Evolutionary conservation across 35 echinoderm and acorn worm genomes (phyloP).

Genomic region (Apostichopus parvimensis): DNA sequence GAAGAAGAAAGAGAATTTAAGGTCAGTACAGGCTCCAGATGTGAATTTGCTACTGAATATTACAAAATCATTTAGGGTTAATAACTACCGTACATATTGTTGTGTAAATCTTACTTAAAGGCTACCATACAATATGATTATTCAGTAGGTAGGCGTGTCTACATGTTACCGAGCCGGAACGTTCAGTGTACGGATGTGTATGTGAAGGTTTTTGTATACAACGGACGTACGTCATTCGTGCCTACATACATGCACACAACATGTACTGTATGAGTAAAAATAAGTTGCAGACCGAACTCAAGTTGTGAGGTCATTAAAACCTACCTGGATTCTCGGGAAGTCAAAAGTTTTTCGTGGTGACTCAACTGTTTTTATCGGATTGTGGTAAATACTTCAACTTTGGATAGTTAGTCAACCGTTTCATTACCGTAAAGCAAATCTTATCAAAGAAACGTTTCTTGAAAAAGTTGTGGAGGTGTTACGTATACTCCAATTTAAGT

Average conservation of each 20-base stretch:
- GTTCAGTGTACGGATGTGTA: not conserved
- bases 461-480: not conserved
- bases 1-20: too few species aligned
- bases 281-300: not conserved
- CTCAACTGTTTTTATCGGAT: slow-evolving; percentile 40
- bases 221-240: not conserved
- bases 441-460: not conserved
- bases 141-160: not conserved
- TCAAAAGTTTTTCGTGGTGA: slow-evolving; percentile 10
- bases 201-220: not conserved
- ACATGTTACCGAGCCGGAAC: not conserved
- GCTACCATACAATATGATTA: slow-evolving; percentile 8
- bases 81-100: too few species aligned
- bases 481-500: too few species aligned
- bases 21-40: too few species aligned
- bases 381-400: slow-evolving; percentile 31
- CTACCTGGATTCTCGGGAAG: slow-evolving; percentile 20
- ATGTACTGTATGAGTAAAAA: not conserved
- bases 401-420: slow-evolving; percentile 31
- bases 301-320: slow-evolving; percentile 40
- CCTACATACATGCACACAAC: not conserved
- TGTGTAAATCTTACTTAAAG: not conserved
- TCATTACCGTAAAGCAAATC: slow-evolving; percentile 16
- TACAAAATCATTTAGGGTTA: too few species aligned
- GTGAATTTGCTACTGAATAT: too few species aligned